These are phyloP conservation scores for Athetis lepigone DNA, from an alignment of 2,888 invertebrate species.

Conservation along the genomic window DNA sequence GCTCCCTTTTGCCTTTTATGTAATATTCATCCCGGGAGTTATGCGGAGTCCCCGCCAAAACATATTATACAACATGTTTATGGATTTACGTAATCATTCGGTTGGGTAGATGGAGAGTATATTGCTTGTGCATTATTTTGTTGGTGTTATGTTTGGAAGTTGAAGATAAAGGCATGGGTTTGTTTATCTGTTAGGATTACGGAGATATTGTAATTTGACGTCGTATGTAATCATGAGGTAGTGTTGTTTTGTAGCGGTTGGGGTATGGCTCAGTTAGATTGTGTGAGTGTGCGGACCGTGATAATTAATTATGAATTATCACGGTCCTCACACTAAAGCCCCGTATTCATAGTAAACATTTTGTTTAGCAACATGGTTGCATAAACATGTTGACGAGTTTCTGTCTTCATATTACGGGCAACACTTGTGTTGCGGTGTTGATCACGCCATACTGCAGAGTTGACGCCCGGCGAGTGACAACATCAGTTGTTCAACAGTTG, in stretches of 20 bases:
- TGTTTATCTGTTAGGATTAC: neutral
- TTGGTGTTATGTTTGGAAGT: constrained; percentile 20
- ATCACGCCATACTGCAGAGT: no score
- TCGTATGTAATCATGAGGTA: neutral
- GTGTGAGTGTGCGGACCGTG: neutral
- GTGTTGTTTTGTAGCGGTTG: neutral
- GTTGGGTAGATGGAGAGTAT: constrained; percentile 45
- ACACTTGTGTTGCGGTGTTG: no score
- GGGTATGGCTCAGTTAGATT: neutral
- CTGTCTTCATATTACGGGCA: no score
- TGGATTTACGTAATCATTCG: constrained; percentile 72
- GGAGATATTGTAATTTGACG: neutral
- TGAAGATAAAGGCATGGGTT: neutral
- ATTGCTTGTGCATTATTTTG: constrained; percentile 56
- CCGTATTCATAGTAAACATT: no score
- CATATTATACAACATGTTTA: constrained; percentile 80
- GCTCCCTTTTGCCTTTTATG: constrained; percentile 80
- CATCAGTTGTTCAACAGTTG: no score
- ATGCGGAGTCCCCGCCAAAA: constrained; percentile 78
- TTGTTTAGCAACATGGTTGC: no score
- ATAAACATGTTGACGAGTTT: no score
- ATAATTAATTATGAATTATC: neutral
- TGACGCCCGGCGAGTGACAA: no score
- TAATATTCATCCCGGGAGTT: constrained; percentile 80
- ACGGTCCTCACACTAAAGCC: no score